Base-by-base conservation (phyloP, 2,888 invertebrate genomes). In the Podotricha telesiphe region DNA sequence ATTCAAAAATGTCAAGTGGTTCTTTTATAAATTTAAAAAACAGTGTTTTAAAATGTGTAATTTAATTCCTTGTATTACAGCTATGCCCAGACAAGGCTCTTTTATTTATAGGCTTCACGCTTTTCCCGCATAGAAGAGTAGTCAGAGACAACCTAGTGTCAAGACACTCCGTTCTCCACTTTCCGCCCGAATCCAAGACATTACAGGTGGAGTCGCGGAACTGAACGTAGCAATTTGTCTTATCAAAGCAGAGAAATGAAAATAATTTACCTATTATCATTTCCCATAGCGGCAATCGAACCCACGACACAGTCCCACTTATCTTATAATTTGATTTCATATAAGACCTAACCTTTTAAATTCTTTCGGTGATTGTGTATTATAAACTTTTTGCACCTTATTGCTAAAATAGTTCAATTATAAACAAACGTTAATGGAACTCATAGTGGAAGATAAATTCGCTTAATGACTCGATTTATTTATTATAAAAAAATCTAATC, bases 1-100 rank as follows among this genome's bases (percentile, higher is more conserved):
- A 82, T 86, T 80, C 83, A 69, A 75, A 85, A 82, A 86, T 84
- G 86, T 83, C 84, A 82, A 84, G 83, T 84, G 79, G n/a, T 81
- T 42, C 28, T 50, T 48, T 66, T 81, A 22, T 61, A 69, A 61
- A 69, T 69, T 67, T 65, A 62, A 69, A 70, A 69, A 72, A 65
- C 56, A 67, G 72, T 72, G 67, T 65, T 67, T 34, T n/a, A 15
- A 42, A 62, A 62, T 62, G 62, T 62, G 62, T 48, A 17, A 53
- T 63, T 67, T 63, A 53, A 47, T 64, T 68, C 45, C 13, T 40
- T 64, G 34, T 64, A 62, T 20, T 51, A 67, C 45, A 63, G 20
- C 50, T 59, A 51, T n/a, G 61, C n/a, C 67, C 61, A 37, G 20
- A 37, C 6, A 55, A n/a, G 19, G 50, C 37, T 67, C 19, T 42